These are phyloP conservation scores for Pseudois nayaur DNA, from an alignment of 2,113 vertebrate genomes.

Conservation along the genomic window DNA sequence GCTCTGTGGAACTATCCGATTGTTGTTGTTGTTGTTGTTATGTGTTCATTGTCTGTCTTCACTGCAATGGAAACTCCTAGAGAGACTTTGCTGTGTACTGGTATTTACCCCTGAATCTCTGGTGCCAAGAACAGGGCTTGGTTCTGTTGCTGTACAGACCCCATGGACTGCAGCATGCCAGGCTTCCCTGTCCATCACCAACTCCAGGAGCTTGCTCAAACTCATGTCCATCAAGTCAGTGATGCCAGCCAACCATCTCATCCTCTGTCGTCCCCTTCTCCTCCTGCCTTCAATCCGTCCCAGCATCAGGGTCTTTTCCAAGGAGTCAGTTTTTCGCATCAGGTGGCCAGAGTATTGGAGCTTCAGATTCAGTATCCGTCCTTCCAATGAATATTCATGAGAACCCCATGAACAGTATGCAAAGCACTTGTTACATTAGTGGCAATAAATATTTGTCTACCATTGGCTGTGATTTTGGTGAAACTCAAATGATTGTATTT, in stretches of 20 bases:
- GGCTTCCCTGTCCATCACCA: not conserved
- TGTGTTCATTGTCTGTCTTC: not conserved
- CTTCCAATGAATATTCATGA: not conserved
- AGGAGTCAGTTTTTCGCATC: not conserved
- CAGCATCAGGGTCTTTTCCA: not conserved
- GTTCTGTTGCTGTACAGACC: not conserved
- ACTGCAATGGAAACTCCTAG: not conserved
- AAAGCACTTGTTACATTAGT: not conserved
- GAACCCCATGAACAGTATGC: not conserved
- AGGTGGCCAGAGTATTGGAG: not conserved
- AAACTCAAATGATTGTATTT: not conserved
- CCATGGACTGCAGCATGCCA: not conserved
- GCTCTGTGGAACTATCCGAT: fast-evolving
- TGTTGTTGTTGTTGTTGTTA: not conserved
- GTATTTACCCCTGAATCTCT: not conserved
- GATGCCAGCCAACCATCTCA: not conserved
- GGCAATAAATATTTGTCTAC: not conserved
- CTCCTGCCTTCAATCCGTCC: not conserved
- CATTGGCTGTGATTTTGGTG: not conserved
- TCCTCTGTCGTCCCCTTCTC: not conserved
- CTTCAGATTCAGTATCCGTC: not conserved
- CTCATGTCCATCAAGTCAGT: not conserved
- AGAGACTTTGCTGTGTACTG: not conserved
- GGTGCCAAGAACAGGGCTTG: not conserved
- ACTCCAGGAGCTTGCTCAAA: not conserved